Conservation (phyloP, 2,888 invertebrate species). For the Harpalus rufipes region DNA sequence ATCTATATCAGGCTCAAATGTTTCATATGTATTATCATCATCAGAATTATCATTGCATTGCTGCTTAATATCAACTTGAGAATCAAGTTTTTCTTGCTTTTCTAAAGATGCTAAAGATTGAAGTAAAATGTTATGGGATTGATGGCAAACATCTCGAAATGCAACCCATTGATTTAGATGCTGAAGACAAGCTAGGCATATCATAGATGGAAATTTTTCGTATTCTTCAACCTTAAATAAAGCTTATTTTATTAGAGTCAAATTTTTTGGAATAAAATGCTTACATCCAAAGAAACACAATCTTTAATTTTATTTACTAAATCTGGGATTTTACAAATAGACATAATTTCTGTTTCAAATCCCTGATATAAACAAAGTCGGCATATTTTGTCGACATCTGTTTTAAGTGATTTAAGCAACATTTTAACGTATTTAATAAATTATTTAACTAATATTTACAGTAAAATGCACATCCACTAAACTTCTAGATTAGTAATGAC, state of each 20-base stretch:
- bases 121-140: constrained; percentile 71
- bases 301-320: constrained; percentile 71
- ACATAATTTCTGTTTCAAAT: constrained; percentile 69
- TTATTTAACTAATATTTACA: constrained; percentile 11
- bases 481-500: constrained; percentile 22
- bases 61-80: constrained; percentile 30
- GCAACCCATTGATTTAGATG: constrained; percentile 72
- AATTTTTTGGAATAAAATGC: constrained; percentile 34
- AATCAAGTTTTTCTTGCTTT: constrained; percentile 25
- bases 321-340: constrained; percentile 70
- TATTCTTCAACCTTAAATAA: constrained; percentile 70
- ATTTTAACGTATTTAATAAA: constrained; percentile 22
- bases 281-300: constrained; percentile 72
- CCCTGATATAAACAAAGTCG: constrained; percentile 72
- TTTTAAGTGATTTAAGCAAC: constrained; percentile 53
- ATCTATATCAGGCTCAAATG: constrained; percentile 37
- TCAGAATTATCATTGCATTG: constrained; percentile 41
- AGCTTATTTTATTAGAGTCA: constrained; percentile 10
- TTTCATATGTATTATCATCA: constrained; percentile 56
- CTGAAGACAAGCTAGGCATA: constrained; percentile 71
- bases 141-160: constrained; percentile 71
- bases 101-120: constrained; percentile 63
- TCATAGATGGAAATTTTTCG: constrained; percentile 70
- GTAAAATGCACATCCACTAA: constrained; percentile 22
- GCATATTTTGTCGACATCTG: constrained; percentile 70